These are phyloP conservation scores for Botia kubotai DNA, from an alignment of 2,797 vertebrate genomes.

Conservation along the genomic window DNA sequence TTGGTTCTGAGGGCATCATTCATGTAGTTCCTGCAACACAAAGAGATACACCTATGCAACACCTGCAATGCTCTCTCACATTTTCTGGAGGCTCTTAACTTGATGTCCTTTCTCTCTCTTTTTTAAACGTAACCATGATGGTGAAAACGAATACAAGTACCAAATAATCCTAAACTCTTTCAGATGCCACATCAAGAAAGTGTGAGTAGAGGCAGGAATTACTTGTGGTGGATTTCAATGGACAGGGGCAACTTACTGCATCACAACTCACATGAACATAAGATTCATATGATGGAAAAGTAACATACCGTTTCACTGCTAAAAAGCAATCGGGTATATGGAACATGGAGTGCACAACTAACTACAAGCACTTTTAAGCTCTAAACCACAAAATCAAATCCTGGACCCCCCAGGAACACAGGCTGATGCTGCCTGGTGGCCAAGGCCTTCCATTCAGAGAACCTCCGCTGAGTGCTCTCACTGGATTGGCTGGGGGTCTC, in stretches of 20 bases:
- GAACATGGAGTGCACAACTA: slow-evolving; percentile 24
- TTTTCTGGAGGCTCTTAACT: slow-evolving; percentile 83
- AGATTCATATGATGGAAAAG: slow-evolving; percentile 29
- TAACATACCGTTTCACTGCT: slow-evolving; percentile 42
- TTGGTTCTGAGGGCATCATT: slow-evolving; percentile 87
- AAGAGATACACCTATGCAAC: slow-evolving; percentile 50
- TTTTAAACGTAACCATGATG: slow-evolving; percentile 52
- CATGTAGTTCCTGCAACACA: slow-evolving; percentile 85
- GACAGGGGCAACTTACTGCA: slow-evolving; percentile 18
- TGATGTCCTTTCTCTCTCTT: slow-evolving; percentile 81
- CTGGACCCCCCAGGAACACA: slow-evolving; percentile 85
- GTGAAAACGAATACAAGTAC: background rate
- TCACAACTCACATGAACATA: slow-evolving; percentile 40
- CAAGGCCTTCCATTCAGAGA: slow-evolving; percentile 85
- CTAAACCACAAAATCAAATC: slow-evolving; percentile 82
- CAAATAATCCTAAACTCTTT: background rate
- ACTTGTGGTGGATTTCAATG: too few relatives aligned
- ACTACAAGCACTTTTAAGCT: slow-evolving; percentile 71
- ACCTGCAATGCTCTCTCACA: slow-evolving; percentile 40
- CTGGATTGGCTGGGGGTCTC: slow-evolving; percentile 81
- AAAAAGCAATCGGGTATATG: slow-evolving; percentile 9
- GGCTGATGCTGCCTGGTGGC: slow-evolving; percentile 87
- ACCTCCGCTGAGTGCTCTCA: slow-evolving; percentile 90
- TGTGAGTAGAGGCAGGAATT: slow-evolving; percentile 31
- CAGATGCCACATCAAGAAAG: slow-evolving; percentile 14